Evolutionary conservation across 2,797 vertebrate species (phyloP).

Genomic region (Arnoldichthys spilopterus): DNA sequence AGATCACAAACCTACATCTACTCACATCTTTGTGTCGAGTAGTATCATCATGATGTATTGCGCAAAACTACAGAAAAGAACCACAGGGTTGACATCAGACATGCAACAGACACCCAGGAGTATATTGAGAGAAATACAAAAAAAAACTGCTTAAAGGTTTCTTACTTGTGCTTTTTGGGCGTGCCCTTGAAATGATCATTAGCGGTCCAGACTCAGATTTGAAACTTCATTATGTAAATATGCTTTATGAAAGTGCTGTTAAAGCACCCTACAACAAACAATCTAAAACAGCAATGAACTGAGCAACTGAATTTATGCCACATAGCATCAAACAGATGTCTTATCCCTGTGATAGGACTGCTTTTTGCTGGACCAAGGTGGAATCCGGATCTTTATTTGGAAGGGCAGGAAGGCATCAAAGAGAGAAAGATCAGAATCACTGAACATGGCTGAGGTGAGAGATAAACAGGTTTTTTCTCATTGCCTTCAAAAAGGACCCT

Average conservation of each 20-base stretch:
- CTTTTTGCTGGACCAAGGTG: constrained; percentile 87
- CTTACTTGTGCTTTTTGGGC: background rate
- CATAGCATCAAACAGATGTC: background rate
- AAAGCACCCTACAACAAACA: no score
- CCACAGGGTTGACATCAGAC: background rate
- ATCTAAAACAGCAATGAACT: no score
- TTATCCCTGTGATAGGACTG: constrained; percentile 77
- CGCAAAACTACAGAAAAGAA: background rate
- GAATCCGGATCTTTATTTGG: constrained; percentile 84
- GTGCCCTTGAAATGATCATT: background rate
- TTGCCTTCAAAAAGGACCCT: no score
- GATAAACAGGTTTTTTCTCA: background rate
- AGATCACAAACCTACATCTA: no score
- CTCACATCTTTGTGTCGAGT: background rate
- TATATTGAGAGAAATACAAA: no score
- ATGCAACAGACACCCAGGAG: background rate
- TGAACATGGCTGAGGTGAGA: constrained; percentile 82
- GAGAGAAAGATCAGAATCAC: constrained; percentile 67
- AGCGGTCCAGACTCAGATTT: background rate
- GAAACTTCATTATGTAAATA: background rate
- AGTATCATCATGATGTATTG: background rate
- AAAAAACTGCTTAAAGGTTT: background rate
- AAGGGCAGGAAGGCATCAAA: constrained; percentile 73
- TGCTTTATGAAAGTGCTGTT: background rate
- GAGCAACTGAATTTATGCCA: background rate